Conservation (phyloP, 2,888 invertebrate species). For the Tetramorium bicarinatum region DNA sequence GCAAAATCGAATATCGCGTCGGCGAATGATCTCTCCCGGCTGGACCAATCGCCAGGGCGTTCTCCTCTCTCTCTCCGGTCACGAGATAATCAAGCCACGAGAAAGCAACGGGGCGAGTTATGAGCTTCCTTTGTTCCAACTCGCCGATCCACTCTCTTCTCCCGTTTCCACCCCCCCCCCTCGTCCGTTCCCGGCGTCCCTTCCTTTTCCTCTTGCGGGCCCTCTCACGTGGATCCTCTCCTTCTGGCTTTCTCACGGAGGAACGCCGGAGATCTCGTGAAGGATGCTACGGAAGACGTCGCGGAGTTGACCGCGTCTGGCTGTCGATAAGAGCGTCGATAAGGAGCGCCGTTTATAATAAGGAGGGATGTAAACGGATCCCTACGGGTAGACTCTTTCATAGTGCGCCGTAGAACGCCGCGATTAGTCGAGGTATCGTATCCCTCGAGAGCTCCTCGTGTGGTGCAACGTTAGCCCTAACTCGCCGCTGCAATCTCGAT, state of each 20-base stretch:
- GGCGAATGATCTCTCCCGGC: slow-evolving; percentile 65
- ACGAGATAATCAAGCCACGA: slow-evolving; percentile 49
- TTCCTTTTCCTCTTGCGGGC: neutral
- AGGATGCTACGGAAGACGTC: slow-evolving; percentile 25
- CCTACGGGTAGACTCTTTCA: neutral
- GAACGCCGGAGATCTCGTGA: slow-evolving; percentile 9
- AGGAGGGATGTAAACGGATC: slow-evolving; percentile 25
- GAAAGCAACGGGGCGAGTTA: slow-evolving; percentile 58
- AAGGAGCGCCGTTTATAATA: slow-evolving; percentile 25
- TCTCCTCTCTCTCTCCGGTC: slow-evolving; percentile 29
- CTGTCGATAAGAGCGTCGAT: slow-evolving; percentile 37
- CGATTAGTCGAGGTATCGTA: neutral
- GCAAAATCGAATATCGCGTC: slow-evolving; percentile 57
- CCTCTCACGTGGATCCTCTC: slow-evolving; percentile 27
- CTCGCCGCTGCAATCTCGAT: slow-evolving; percentile 18
- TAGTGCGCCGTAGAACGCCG: neutral
- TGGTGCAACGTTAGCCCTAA: neutral
- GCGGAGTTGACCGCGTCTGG: slow-evolving; percentile 10
- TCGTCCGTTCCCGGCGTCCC: too few relatives aligned
- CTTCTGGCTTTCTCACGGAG: slow-evolving; percentile 21
- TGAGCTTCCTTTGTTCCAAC: slow-evolving; percentile 77
- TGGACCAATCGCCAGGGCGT: slow-evolving; percentile 53
- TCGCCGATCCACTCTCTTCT: slow-evolving; percentile 59
- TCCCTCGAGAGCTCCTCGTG: neutral
- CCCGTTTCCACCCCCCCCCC: too few relatives aligned